Base-by-base conservation (phyloP, 2,113 vertebrate genomes). In the Pungitius pungitius region DNA sequence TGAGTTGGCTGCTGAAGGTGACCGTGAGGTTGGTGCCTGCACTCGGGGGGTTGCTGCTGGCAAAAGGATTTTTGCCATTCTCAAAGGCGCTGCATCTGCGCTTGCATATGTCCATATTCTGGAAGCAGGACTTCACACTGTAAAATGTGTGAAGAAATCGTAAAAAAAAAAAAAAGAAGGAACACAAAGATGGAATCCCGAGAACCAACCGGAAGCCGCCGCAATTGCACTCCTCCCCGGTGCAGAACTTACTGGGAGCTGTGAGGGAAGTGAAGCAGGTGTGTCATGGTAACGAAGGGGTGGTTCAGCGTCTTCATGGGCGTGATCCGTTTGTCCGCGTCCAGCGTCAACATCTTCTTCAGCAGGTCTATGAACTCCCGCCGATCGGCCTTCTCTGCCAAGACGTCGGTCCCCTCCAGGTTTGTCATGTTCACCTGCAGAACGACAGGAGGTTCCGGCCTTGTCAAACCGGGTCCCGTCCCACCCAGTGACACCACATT, bases 41-140 rank as follows among this genome's bases (percentile, higher is more conserved):
- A 42, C 96, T 97, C 3, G 96, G 96, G 17, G 95, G 93, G 56
- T 93, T 95, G 18, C 94, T 96, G 58, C 94, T 95, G 0, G 94
- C 95, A 72, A 98, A 99, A 4, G 97, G 93, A 73, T 95, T 97
- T 88, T 99, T 99, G 67, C 96, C 95, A 39, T 95, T 96, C 71
- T 99, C 97, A 51, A 98, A 99, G 88, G 96, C 95, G 69, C 95
- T 96, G 87, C 95, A 96, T 82, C 97, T 95, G 68, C 97, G 92
- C 89, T 99, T 99, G 91, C 97, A 99, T 83, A 99, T 98, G 86
- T 99, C 97, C 97, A 99, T 99, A 64, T 99, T 98, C 83, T 99
- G 97, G 87, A 99, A 99, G 89, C 97, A 99, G 57, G 97, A 98
- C 88, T 99, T 99, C 78, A 99, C 96, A 65, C 97, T 99, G 87